These are phyloP conservation scores for Furnarius figulus DNA, from an alignment of 2,113 vertebrate genomes.

Conservation along the genomic window DNA sequence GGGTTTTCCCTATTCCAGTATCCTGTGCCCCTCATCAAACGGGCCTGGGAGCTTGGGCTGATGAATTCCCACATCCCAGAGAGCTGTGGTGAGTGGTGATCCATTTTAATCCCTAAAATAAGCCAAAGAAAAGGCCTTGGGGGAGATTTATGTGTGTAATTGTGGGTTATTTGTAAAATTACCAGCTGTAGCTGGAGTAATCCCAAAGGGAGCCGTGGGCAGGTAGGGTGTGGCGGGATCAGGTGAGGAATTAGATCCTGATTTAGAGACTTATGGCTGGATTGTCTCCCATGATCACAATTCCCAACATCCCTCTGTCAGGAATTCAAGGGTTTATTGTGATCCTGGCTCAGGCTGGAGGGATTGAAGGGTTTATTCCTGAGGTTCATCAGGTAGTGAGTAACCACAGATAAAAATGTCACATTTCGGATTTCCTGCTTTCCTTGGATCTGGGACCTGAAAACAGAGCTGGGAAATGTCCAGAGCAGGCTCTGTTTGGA, in stretches of 20 bases:
- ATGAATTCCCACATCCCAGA: constrained; percentile 90
- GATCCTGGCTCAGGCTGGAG: background rate
- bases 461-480: background rate
- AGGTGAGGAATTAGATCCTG: background rate
- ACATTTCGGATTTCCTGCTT: background rate
- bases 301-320: background rate
- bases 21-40: constrained; percentile 87
- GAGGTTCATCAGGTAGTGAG: no score
- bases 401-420: background rate
- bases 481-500: background rate
- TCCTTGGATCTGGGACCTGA: background rate
- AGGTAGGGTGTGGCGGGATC: background rate
- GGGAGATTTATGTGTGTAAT: background rate
- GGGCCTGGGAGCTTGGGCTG: constrained; percentile 91
- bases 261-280: background rate
- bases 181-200: background rate
- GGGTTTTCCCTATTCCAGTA: constrained; percentile 75
- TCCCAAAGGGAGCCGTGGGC: background rate
- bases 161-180: background rate
- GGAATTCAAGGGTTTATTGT: background rate
- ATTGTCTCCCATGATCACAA: background rate
- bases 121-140: background rate
- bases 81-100: constrained; percentile 79
- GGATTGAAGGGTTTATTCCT: background rate
- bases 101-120: background rate